phyloP scores from a whole-genome alignment of 2,113 vertebrate species.

The Neotoma lepida region DNA sequence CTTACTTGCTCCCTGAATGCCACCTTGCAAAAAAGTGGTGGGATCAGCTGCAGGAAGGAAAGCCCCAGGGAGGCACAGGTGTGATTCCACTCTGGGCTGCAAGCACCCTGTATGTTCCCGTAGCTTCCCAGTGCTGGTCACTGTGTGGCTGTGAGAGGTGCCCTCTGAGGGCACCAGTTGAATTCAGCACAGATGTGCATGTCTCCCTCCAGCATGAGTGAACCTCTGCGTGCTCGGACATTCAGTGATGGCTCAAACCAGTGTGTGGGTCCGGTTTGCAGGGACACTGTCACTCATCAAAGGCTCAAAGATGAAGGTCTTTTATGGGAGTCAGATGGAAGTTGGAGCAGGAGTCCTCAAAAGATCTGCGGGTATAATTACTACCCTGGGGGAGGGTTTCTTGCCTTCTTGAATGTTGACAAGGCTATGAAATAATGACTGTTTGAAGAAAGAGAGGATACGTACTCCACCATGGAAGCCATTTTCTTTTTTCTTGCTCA shows the following conservation, averaged over 20 bases:
- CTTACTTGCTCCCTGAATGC: not conserved
- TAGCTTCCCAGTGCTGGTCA: accelerated
- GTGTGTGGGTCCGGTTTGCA: not conserved
- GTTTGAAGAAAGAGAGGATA: not conserved
- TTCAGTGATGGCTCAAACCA: not conserved
- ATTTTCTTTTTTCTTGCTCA: not conserved
- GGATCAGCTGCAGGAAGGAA: not conserved
- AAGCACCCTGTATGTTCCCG: not conserved
- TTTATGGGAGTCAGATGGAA: no score
- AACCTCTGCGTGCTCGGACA: not conserved
- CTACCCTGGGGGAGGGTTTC: not conserved
- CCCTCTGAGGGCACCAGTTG: not conserved
- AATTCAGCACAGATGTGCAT: not conserved
- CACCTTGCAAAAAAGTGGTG: not conserved
- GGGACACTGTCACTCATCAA: not conserved
- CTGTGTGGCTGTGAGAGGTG: not conserved
- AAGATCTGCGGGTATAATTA: not conserved
- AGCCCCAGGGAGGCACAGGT: not conserved
- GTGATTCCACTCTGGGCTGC: accelerated
- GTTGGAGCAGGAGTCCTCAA: no score
- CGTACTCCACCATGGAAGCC: not conserved
- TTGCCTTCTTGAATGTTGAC: not conserved
- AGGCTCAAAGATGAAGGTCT: not conserved
- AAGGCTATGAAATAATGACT: not conserved
- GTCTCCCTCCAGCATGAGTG: accelerated